Evolutionary conservation across 1,140 invertebrate genomes (phyloP).

Genomic region (Ceratitis capitata): DNA sequence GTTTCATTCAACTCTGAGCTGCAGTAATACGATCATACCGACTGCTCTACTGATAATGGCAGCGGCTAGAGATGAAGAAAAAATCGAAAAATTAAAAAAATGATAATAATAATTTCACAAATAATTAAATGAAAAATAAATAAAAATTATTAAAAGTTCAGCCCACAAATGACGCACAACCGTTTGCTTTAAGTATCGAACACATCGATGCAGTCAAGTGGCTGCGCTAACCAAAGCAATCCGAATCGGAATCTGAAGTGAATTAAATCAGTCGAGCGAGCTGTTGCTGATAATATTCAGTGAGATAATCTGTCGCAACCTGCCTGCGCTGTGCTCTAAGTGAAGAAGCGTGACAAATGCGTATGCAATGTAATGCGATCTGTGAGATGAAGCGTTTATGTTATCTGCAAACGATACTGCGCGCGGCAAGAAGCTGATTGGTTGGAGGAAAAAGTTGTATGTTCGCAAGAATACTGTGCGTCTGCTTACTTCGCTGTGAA

Average conservation of each 20-base stretch:
- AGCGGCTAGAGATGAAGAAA: neutral
- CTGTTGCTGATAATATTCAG: neutral
- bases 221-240: neutral
- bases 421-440: neutral
- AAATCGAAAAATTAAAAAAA: too few species aligned
- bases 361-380: neutral
- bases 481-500: neutral
- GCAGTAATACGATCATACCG: neutral
- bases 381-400: neutral
- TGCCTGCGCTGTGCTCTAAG: neutral
- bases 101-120: too few species aligned
- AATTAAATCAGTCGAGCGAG: constrained; percentile 16
- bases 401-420: neutral
- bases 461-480: neutral
- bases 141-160: too few species aligned
- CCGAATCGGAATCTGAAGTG: constrained; percentile 12
- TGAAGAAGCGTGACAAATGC: neutral
- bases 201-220: neutral
- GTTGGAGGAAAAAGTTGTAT: too few species aligned
- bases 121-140: constrained; percentile 8
- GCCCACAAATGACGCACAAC: constrained; percentile 15
- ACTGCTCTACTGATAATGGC: neutral
- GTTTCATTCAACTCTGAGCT: constrained; percentile 18
- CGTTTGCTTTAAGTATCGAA: neutral
- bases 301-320: neutral